Base-by-base conservation (phyloP, 2,888 invertebrate species). In the Microplitis deprimator region DNA sequence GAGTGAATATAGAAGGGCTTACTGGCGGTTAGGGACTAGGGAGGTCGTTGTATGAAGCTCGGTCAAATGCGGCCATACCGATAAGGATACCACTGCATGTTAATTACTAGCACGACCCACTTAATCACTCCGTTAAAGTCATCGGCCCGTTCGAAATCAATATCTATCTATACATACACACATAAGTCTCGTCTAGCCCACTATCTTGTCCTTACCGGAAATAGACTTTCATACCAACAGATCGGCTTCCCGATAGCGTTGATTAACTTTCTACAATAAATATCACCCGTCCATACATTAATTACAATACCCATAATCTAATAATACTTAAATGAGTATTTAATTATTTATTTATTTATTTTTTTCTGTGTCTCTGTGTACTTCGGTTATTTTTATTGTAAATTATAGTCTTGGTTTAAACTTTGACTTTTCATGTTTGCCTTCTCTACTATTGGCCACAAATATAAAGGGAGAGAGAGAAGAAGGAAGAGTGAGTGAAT, bases 31-130 rank as follows among this genome's bases (percentile, higher is more conserved):
- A 73, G 62, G 76, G 29, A 70, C 68, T 72, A 64, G 64, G 73
- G 39, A 70, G 59, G 75, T 61, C 59, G 68, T 68, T 74, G 74
- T 68, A 74, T 74, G 74, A 65, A 65, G 65, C 65, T 61, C 67
- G 76, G 74, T 76, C 73, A 77, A 76, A 80, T 80, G 80, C 76
- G 70, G 71, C 67, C 62, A 73, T 70, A 65, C 77, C 77, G 79
- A 79, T 81, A 82, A 80, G 82, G 79, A 73, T 71, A 79, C 62
- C 79, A 80, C 80, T 78, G 82, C 83, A 82, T 83, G 82, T 81
- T 83, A 83, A 83, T 83, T 83, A 82, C 81, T 81, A 78, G 77
- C 74, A 71, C 75, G 77, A 71, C 71, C 75, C 77, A 79, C 79
- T 81, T 81, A 79, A 81, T 81, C 80, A 79, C 79, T 77, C 68